A percentile compares a stretch with the other conserved stretches of the same genome.
Conservation (phyloP, 2,797 vertebrate species). For the Dryobates pubescens region DNA sequence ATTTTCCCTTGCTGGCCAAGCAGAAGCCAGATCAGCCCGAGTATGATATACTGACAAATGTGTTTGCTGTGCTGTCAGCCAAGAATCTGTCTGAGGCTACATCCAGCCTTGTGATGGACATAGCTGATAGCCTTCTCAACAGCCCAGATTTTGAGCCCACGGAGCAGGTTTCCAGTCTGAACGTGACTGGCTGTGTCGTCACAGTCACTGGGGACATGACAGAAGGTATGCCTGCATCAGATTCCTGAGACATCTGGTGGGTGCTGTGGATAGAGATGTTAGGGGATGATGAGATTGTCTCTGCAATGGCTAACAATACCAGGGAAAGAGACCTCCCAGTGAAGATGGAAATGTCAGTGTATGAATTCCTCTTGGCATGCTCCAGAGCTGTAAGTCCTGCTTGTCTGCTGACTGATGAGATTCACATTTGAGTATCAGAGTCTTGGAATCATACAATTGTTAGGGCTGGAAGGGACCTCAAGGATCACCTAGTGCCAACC, state of each 20-base stretch:
- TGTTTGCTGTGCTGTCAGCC: conserved; percentile 88
- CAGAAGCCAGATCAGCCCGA: conserved; percentile 85
- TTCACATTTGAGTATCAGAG: background rate
- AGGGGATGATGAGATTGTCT: background rate
- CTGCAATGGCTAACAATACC: background rate
- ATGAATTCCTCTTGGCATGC: background rate
- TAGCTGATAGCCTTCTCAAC: conserved; percentile 87
- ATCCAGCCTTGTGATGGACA: conserved; percentile 87
- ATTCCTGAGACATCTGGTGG: background rate
- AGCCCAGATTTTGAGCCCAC: conserved; percentile 85
- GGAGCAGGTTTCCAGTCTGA: conserved; percentile 76
- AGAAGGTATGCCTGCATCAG: conserved; percentile 76
- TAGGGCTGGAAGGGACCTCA: no score
- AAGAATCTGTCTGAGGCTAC: conserved; percentile 86
- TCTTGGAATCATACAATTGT: no score
- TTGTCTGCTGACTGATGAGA: background rate
- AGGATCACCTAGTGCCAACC: no score
- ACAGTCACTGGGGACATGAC: background rate
- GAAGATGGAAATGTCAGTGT: background rate
- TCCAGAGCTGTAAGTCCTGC: background rate
- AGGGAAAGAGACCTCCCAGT: background rate
- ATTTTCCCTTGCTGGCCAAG: conserved; percentile 91
- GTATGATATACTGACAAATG: conserved; percentile 86
- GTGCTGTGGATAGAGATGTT: background rate
- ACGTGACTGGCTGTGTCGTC: conserved; percentile 77